These are phyloP conservation scores for Rhagonycha fulva DNA, from an alignment of 2,888 invertebrate genomes.

Conservation along the genomic window DNA sequence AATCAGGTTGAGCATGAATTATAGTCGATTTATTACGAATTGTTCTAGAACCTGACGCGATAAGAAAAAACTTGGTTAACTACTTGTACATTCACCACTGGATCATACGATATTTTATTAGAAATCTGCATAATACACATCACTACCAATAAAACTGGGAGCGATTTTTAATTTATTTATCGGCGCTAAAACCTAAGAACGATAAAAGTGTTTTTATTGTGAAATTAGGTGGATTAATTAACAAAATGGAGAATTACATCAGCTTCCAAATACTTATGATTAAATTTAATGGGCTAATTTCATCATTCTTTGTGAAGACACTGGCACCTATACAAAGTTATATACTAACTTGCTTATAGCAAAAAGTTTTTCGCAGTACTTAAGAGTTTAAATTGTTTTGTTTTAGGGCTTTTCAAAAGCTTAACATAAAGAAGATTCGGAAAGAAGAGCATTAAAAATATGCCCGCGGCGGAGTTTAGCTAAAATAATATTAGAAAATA, in stretches of 20 bases:
- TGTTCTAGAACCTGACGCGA: not conserved
- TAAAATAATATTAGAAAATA: not conserved
- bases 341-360: not conserved
- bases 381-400: not conserved
- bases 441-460: not conserved
- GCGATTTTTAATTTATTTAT: not conserved
- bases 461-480: not conserved
- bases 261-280: not conserved
- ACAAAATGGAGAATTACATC: not conserved
- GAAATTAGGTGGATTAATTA: not conserved
- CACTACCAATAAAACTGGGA: not conserved
- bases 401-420: not conserved
- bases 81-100: not conserved
- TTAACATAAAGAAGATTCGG: not conserved
- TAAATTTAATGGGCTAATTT: not conserved
- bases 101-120: not conserved
- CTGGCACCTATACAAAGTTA: not conserved
- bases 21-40: not conserved
- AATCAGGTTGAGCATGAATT: not conserved
- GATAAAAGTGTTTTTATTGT: not conserved
- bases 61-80: not conserved
- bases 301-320: not conserved
- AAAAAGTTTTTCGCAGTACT: not conserved
- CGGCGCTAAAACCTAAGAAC: not conserved
- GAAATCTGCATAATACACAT: not conserved